Percentiles rank a stretch among this genome's conserved stretches.
Evolutionary conservation across 1,140 invertebrate genomes (phyloP).

Genomic region (Pissodes strobi): DNA sequence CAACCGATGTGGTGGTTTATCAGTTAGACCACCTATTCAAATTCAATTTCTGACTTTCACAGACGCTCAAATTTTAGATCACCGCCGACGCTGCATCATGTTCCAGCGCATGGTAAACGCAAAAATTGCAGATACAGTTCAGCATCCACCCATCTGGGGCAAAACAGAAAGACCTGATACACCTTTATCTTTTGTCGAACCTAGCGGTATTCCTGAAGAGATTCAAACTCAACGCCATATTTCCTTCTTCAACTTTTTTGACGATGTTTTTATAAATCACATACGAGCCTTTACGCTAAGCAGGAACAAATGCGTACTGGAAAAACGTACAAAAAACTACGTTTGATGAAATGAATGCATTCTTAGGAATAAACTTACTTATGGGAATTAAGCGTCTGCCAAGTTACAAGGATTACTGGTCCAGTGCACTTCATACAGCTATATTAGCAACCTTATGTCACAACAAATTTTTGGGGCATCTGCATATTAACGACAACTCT

Average conservation of each 20-base stretch:
- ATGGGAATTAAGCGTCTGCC: too few relatives aligned
- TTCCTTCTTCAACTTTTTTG: conserved; percentile 7
- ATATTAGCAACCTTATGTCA: conserved; percentile 17
- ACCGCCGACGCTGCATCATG: too few relatives aligned
- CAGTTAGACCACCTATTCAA: too few relatives aligned
- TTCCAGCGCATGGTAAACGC: too few relatives aligned
- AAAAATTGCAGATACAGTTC: too few relatives aligned
- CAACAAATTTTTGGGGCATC: conserved; percentile 22
- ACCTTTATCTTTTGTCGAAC: neutral
- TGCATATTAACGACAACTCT: conserved; percentile 46
- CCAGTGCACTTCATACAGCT: conserved; percentile 1
- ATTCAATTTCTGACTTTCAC: too few relatives aligned
- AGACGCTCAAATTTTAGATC: too few relatives aligned
- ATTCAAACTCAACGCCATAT: conserved; percentile 5
- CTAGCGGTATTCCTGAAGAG: conserved; percentile 3
- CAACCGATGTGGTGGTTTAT: too few relatives aligned
- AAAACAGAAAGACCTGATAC: conserved; percentile 4
- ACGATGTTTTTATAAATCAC: conserved; percentile 2
- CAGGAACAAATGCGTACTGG: neutral
- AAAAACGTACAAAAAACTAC: conserved; percentile 13
- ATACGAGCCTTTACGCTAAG: conserved; percentile 7
- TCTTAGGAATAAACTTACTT: too few relatives aligned
- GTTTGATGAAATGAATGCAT: conserved; percentile 23
- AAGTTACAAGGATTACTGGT: too few relatives aligned
- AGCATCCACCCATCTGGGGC: conserved; percentile 7